Percentiles rank a stretch among this genome's conserved stretches.
phyloP scores from a whole-genome alignment of 2,113 vertebrate species.

The Zapornia atra region DNA sequence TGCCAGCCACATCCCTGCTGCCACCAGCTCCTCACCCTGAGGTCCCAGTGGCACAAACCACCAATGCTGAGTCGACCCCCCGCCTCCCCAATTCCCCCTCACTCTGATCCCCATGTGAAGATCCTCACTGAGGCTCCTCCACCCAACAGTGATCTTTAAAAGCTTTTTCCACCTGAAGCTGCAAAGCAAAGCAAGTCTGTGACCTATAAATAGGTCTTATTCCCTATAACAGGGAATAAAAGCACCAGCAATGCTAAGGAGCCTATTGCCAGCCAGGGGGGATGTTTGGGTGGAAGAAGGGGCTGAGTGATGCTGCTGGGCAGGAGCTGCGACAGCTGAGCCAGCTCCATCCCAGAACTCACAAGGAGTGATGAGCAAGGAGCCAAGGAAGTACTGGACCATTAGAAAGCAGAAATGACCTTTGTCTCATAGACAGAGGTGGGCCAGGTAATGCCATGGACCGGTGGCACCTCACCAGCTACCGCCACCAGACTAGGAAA shows the following conservation, averaged over 20 bases:
- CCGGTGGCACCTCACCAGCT: neutral
- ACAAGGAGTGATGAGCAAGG: fast-evolving
- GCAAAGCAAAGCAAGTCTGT: neutral
- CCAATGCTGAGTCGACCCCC: neutral
- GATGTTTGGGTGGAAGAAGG: neutral
- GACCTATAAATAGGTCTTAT: too few species aligned
- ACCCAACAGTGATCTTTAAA: neutral
- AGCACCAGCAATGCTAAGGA: fast-evolving
- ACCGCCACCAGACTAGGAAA: fast-evolving
- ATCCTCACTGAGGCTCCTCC: neutral
- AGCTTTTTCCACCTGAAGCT: neutral
- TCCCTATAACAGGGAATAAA: neutral
- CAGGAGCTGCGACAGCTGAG: neutral
- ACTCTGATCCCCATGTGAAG: neutral
- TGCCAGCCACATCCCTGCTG: fast-evolving
- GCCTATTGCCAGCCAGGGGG: neutral
- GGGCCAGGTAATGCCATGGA: neutral
- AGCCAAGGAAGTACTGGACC: neutral
- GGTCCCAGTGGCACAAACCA: neutral
- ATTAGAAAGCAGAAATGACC: neutral
- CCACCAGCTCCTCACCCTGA: neutral
- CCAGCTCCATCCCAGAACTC: neutral
- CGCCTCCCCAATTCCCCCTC: neutral
- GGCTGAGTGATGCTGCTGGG: neutral
- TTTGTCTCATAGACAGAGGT: neutral